These are phyloP conservation scores for Odontamblyopus lacepedii DNA, from an alignment of 2,797 vertebrate species.

Conservation along the genomic window DNA sequence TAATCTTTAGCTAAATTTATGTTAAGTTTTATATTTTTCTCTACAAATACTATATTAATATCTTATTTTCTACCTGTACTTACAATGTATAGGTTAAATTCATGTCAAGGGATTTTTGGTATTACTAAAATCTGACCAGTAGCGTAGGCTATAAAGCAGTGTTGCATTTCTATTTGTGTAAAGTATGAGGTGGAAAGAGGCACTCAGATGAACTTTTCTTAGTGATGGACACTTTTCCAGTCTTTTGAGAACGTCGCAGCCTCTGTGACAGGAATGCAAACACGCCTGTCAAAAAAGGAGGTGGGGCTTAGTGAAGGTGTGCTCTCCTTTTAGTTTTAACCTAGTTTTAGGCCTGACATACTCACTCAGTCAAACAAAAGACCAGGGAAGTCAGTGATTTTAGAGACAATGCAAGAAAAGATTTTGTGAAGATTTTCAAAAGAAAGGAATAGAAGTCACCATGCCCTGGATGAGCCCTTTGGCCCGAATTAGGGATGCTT, in stretches of 20 bases:
- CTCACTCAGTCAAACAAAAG: slow-evolving; percentile 13
- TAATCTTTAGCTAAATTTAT: too few relatives aligned
- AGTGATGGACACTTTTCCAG: neutral
- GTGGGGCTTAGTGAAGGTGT: slow-evolving; percentile 54
- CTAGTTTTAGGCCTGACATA: slow-evolving; percentile 23
- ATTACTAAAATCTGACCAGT: neutral
- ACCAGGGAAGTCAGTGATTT: slow-evolving; percentile 3
- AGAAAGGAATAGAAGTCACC: slow-evolving; percentile 11
- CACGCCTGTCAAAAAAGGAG: slow-evolving; percentile 58
- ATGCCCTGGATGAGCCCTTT: slow-evolving; percentile 72
- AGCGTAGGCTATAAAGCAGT: neutral
- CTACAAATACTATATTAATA: too few relatives aligned
- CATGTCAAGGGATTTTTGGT: too few relatives aligned
- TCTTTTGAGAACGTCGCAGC: slow-evolving; percentile 5
- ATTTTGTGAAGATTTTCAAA: slow-evolving; percentile 32
- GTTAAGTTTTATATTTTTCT: too few relatives aligned
- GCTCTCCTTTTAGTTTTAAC: slow-evolving; percentile 32
- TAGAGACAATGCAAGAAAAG: slow-evolving; percentile 33
- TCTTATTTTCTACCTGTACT: too few relatives aligned
- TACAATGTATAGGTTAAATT: too few relatives aligned
- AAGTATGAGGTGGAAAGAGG: neutral
- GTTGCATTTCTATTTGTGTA: neutral
- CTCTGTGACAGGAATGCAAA: slow-evolving; percentile 55
- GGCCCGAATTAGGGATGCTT: slow-evolving; percentile 63
- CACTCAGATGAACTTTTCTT: slow-evolving; percentile 3